These are phyloP conservation scores for Coelinius sp. DNA, from an alignment of 2,888 invertebrate species.

Conservation along the genomic window DNA sequence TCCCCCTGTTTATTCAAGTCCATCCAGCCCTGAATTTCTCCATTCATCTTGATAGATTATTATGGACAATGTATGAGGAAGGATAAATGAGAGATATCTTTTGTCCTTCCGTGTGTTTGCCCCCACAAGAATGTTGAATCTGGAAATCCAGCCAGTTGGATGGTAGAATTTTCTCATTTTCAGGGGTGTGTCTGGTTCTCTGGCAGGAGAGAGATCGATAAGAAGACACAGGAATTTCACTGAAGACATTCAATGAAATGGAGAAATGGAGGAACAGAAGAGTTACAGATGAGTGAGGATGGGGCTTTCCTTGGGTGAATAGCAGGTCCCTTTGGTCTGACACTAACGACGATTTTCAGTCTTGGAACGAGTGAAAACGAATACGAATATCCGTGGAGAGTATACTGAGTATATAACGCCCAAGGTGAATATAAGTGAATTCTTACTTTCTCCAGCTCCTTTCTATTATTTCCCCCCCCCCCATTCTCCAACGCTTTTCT, in stretches of 20 bases:
- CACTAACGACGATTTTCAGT: slow-evolving; percentile 38
- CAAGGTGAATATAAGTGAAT: slow-evolving; percentile 32
- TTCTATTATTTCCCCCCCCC: slow-evolving; percentile 23
- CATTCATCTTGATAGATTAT: neutral
- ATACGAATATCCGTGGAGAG: neutral
- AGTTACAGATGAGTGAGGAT: neutral
- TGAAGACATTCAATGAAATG: slow-evolving; percentile 1
- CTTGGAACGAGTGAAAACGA: slow-evolving; percentile 6
- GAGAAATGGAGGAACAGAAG: neutral
- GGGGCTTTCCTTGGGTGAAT: slow-evolving; percentile 28
- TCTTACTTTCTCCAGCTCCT: neutral
- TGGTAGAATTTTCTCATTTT: neutral
- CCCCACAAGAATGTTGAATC: neutral
- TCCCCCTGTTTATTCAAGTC: too few relatives aligned
- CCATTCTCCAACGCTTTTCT: too few relatives aligned
- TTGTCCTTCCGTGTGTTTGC: neutral
- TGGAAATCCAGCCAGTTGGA: neutral
- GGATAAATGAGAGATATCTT: neutral
- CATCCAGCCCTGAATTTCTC: too few relatives aligned
- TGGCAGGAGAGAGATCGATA: neutral
- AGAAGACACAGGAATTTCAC: neutral
- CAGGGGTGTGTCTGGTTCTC: neutral
- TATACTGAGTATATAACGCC: neutral
- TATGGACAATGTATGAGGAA: neutral
- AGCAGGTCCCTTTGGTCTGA: slow-evolving; percentile 40